Evolutionary conservation across 2,888 invertebrate species (phyloP).

Genomic region (Drosophila bunnanda): DNA sequence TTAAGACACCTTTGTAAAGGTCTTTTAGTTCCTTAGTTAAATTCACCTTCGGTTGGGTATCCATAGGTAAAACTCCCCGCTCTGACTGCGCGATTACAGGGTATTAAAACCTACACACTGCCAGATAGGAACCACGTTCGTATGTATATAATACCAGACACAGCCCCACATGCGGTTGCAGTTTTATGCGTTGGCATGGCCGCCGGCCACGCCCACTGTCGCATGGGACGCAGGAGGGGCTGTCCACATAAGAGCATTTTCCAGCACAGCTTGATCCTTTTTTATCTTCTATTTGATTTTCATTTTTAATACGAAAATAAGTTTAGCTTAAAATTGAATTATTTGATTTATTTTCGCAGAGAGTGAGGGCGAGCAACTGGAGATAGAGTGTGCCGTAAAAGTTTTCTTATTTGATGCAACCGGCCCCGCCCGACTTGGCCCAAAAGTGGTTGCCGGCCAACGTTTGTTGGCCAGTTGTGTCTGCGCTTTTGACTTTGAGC

Average conservation of each 20-base stretch:
- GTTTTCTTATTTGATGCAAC: conserved; percentile 66
- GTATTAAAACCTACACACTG: neutral
- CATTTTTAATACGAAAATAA: conserved; percentile 82
- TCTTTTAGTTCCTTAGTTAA: neutral
- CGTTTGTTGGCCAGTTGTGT: conserved; percentile 72
- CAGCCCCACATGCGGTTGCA: conserved; percentile 69
- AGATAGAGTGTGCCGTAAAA: conserved; percentile 58
- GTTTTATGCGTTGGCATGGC: conserved; percentile 70
- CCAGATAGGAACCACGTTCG: conserved; percentile 42
- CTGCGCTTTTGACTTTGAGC: conserved; percentile 79
- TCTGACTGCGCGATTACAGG: neutral
- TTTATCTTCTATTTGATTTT: conserved; percentile 81
- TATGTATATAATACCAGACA: conserved; percentile 10
- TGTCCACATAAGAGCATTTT: conserved; percentile 46
- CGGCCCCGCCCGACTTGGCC: conserved; percentile 33
- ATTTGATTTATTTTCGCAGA: conserved; percentile 77
- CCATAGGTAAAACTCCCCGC: neutral
- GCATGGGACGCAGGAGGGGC: conserved; percentile 28
- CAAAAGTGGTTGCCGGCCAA: conserved; percentile 72
- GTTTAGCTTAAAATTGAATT: conserved; percentile 82
- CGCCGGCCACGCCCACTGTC: conserved; percentile 67
- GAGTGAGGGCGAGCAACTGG: conserved; percentile 9
- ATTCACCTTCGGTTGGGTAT: neutral
- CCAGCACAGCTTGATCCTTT: conserved; percentile 79
- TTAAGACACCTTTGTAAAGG: too few relatives aligned